phyloP scores from a whole-genome alignment of 2,888 invertebrate species.

The Encarsia formosa region DNA sequence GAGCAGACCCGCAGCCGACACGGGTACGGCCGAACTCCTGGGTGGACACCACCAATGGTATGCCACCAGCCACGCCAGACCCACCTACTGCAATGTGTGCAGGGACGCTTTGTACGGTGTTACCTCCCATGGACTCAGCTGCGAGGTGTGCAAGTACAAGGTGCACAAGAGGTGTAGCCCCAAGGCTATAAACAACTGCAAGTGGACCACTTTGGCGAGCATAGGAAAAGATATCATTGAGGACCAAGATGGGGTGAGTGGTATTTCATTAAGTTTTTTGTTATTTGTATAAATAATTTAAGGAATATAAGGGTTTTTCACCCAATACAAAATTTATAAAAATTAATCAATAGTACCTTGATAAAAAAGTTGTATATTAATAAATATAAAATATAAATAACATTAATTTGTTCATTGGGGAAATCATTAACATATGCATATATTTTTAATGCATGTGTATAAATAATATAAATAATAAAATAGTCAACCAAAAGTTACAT shows the following conservation, averaged over 20 bases:
- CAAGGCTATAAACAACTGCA: constrained; percentile 90
- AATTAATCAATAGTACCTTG: no score
- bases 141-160: constrained; percentile 96
- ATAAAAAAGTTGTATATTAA: no score
- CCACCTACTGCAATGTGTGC: constrained; percentile 96
- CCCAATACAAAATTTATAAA: no score
- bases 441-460: no score
- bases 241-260: constrained; percentile 80
- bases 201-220: constrained; percentile 94
- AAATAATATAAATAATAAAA: no score
- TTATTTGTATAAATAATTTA: background rate
- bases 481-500: no score
- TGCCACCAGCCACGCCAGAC: constrained; percentile 88
- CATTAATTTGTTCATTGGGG: no score
- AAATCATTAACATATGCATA: no score
- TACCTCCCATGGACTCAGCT: constrained; percentile 91
- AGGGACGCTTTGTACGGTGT: constrained; percentile 85
- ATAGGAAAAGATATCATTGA: constrained; percentile 94
- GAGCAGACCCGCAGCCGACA: constrained; percentile 54
- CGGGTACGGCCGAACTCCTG: constrained; percentile 60
- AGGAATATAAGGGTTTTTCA: no score
- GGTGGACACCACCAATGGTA: constrained; percentile 78
- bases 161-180: constrained; percentile 93
- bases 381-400: no score
- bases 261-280: background rate